These are phyloP conservation scores for Teleiodes luculella DNA, from an alignment of 2,888 invertebrate species.

Conservation along the genomic window DNA sequence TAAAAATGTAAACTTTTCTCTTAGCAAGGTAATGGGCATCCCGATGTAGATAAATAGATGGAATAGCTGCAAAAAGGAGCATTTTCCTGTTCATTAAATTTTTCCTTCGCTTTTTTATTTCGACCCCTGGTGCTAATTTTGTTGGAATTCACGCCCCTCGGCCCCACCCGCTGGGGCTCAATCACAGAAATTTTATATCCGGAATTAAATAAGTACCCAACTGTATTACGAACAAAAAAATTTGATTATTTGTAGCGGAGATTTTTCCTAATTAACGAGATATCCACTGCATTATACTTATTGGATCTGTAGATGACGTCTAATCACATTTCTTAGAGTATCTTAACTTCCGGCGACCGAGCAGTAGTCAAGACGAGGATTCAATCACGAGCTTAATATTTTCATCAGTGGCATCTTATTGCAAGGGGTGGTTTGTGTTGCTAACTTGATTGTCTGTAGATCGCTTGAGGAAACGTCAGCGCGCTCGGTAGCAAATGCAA, in stretches of 20 bases:
- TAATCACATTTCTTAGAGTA: slow-evolving; percentile 9
- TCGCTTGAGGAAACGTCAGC: slow-evolving; percentile 68
- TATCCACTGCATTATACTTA: slow-evolving; percentile 35
- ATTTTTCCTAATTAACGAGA: slow-evolving; percentile 63
- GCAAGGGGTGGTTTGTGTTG: slow-evolving; percentile 68
- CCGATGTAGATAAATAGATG: slow-evolving; percentile 80
- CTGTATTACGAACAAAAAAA: slow-evolving; percentile 72
- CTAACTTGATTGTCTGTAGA: slow-evolving; percentile 73
- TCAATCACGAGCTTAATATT: slow-evolving; percentile 65
- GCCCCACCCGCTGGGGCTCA: slow-evolving; percentile 75
- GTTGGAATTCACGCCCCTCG: slow-evolving; percentile 80
- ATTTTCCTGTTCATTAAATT: slow-evolving; percentile 81
- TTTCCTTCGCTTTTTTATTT: slow-evolving; percentile 79
- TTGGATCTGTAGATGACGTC: slow-evolving; percentile 24
- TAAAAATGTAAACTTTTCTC: slow-evolving; percentile 80
- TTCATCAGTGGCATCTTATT: slow-evolving; percentile 69
- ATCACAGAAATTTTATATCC: slow-evolving; percentile 80
- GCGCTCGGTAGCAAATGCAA: slow-evolving; percentile 75
- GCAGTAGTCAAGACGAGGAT: slow-evolving; percentile 35
- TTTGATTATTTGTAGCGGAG: slow-evolving; percentile 67
- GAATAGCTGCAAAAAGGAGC: slow-evolving; percentile 79
- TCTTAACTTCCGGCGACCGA: slow-evolving; percentile 18
- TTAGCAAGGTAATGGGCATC: slow-evolving; percentile 80
- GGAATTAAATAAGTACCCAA: slow-evolving; percentile 79
- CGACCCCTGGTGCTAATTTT: slow-evolving; percentile 80